Evolutionary conservation across 2,888 invertebrate genomes (phyloP), one percentile per base, ranked within the genome.

Genomic region (Boloria selene): DNA sequence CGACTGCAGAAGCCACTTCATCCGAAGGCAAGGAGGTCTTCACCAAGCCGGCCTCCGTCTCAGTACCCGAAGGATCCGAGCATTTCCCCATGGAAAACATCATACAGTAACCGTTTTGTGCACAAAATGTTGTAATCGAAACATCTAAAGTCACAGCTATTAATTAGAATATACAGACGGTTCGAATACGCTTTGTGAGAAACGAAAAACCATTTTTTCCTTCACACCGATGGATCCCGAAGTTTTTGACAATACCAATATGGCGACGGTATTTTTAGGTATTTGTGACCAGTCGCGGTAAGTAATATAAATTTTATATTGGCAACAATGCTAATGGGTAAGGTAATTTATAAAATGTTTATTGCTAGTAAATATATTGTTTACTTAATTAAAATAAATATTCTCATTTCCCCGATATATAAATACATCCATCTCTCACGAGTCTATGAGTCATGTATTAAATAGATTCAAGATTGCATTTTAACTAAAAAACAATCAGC

Each of bases 191-290:
- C 75, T 81, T 77, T 80, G 78, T 80, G 79, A 75, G 81, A 80
- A 80, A 79, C 81, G 85, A 85, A 85, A 88, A 88, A 88, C 80
- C 92, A 91, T 91, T 91, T 92, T 90, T 87, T 86, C 85, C 79
- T 84, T 83, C 81, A 84, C 86, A 87, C 87, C 83, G 80, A 85
- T 84, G 77, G 79, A 83, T 78, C 82, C 83, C 85, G 81, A 88
- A 86, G 80, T 87, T 90, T 91, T 92, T 92, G 92, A 92, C 92
- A 92, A 92, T 92, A 90, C 92, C 92, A 92, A 92, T 92, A 92
- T 92, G 92, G 92, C 92, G 92, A 88, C 92, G 90, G 75, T 90
- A 91, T 90, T 90, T 92, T 91, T 91, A 91, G 91, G 88, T 82
- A 85, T 89, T 86, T 89, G 83, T 90, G 87, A 87, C 88, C 88